Base-by-base conservation (phyloP, 2,888 invertebrate species). In the Unio pictorum region DNA sequence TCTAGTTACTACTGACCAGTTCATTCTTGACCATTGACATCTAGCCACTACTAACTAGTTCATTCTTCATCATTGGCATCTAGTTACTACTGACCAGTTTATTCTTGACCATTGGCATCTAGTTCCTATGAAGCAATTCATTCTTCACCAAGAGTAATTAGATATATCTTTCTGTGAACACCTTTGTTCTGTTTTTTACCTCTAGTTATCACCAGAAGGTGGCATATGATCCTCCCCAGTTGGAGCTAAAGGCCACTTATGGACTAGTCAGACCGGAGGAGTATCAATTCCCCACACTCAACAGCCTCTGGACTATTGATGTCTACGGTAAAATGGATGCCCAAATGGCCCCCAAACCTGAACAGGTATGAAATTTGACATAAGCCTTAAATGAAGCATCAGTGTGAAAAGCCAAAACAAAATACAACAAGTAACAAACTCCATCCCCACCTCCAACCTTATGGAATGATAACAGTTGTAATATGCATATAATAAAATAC, bases 151-250 rank as follows among this genome's bases (percentile, higher is more conserved):
- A 20, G 20, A 23, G 23, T 8, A 11, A 8, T 8, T 26, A 20
- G 23, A 58, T 58, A 58, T 58, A 54, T n/a, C 20, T 57, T 6
- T 18, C 58, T 20, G 3, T 23, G 23, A 63, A 26, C 8, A 55
- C 28, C 34, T 61, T 4, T 34, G 7, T 7, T 34, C 0, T 34
- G 7, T 20, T 65, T n/a, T 55, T 68, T 58, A 66, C 69, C 78
- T 83, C 26, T 79, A 93, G 93, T 78, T 93, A 93, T 81, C 93
- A 93, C 80, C 92, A 93, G 82, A 92, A 92, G 83, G 91, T 93
- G 71, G 93, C 93, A 1, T 80, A 80, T 71, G 91, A 90, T 67
- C 92, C 92, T 71, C 91, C 93, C 65, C 92, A 92, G 66, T 87
- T 93, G 70, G 93, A 93, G 81, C 87, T 92, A 65, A 92, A 93